Conservation (phyloP, 2,797 vertebrate genomes). For the Scleropages formosus region DNA sequence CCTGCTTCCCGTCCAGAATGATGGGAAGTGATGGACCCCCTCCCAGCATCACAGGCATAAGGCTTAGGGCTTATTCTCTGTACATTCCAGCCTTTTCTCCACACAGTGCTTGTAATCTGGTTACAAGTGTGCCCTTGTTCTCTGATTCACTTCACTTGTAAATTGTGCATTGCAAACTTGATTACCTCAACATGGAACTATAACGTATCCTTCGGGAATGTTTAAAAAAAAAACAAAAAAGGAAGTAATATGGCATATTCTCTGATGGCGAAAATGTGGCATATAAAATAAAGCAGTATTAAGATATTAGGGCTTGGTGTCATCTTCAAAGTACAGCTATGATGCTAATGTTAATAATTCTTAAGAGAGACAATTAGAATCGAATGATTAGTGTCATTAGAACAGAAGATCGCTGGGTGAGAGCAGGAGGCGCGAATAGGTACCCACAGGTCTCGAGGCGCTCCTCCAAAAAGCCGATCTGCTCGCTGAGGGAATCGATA, state of each 20-base stretch:
- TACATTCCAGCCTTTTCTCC: not conserved
- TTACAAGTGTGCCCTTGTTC: not conserved
- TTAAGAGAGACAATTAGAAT: not conserved
- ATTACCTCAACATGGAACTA: no score
- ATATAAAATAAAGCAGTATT: not conserved
- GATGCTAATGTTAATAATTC: not conserved
- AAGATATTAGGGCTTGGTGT: not conserved
- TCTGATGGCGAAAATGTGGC: no score
- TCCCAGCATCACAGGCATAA: not conserved
- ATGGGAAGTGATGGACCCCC: not conserved
- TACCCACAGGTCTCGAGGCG: conserved; percentile 71
- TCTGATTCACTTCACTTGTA: not conserved
- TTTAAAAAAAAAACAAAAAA: no score
- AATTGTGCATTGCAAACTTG: not conserved
- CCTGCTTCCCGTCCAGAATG: not conserved
- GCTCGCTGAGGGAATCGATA: conserved; percentile 72
- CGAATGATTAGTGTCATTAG: no score
- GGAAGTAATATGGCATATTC: no score
- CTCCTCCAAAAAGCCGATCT: conserved; percentile 75
- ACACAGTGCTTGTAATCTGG: not conserved
- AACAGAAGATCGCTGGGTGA: not conserved
- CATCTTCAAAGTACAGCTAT: not conserved
- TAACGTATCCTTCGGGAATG: no score
- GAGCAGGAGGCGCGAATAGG: not conserved
- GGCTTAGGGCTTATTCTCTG: not conserved